These are phyloP conservation scores for Elgaria multicarinata DNA, from an alignment of 2,113 vertebrate genomes.

Conservation along the genomic window DNA sequence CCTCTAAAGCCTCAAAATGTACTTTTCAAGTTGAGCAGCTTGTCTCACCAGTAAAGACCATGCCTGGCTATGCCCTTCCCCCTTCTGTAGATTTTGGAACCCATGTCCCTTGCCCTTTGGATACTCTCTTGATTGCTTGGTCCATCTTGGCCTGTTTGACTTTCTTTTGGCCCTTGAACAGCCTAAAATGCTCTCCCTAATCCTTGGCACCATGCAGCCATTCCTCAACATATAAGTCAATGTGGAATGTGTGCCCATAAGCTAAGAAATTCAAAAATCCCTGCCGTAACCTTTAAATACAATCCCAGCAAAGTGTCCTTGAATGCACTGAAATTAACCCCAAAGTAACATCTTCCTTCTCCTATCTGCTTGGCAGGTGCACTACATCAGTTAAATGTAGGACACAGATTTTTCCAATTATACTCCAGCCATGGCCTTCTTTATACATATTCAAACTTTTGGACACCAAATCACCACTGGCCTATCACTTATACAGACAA, in stretches of 20 bases:
- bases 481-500: not conserved
- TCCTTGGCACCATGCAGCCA: not conserved
- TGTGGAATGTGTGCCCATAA: not conserved
- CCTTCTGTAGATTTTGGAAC: not conserved
- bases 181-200: not conserved
- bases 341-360: not conserved
- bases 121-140: not conserved
- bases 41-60: not conserved
- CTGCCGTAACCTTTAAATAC: not conserved
- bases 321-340: not conserved
- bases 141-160: not conserved
- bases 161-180: not conserved
- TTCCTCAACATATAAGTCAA: not conserved
- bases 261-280: not conserved
- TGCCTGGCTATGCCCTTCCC: not conserved
- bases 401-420: not conserved
- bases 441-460: constrained; percentile 17
- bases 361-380: not conserved
- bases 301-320: not conserved
- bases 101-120: not conserved
- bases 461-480: not conserved
- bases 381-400: not conserved
- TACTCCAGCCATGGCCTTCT: not conserved
- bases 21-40: not conserved
- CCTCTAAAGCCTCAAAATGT: not conserved